Conservation (phyloP, 37 sponge, comb jelly and placozoan genomes). For the Axinella damicornis region DNA sequence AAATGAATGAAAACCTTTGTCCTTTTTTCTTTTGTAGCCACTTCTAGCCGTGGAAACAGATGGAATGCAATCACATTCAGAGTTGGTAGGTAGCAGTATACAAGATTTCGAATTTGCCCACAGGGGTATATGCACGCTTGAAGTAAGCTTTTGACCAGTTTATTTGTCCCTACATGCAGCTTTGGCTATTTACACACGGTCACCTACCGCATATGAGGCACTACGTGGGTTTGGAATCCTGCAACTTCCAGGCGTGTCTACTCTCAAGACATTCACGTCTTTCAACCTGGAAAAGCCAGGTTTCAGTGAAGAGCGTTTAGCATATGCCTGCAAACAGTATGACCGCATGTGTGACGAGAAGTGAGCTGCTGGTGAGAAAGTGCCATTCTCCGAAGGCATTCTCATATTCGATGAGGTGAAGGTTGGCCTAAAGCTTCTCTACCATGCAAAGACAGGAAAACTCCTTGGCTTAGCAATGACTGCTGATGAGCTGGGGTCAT, state of each 20-base stretch:
- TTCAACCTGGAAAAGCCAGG: background rate
- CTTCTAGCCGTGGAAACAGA: constrained; percentile 3
- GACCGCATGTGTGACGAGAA: background rate
- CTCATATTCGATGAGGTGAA: constrained; percentile 13
- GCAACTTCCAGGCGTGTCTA: background rate
- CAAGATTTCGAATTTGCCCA: background rate
- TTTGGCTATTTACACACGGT: constrained; percentile 30
- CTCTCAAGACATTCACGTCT: background rate
- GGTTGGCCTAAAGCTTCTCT: constrained; percentile 6
- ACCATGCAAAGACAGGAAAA: background rate
- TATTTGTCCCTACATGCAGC: background rate
- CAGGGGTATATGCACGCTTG: no score
- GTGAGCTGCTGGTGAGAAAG: background rate
- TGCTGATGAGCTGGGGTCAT: background rate
- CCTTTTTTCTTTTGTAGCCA: no score
- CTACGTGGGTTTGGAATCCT: constrained; percentile 14
- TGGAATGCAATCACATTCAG: constrained; percentile 22
- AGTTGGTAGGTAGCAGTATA: background rate
- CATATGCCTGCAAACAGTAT: background rate
- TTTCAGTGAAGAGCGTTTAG: background rate
- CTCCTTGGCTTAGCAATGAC: constrained; percentile 14
- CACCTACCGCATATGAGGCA: constrained; percentile 15
- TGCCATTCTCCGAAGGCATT: constrained; percentile 2
- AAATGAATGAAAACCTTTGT: no score
- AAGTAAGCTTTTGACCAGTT: no score